phyloP scores from a whole-genome alignment of 2,113 vertebrate species.

The Eretmochelys imbricata region DNA sequence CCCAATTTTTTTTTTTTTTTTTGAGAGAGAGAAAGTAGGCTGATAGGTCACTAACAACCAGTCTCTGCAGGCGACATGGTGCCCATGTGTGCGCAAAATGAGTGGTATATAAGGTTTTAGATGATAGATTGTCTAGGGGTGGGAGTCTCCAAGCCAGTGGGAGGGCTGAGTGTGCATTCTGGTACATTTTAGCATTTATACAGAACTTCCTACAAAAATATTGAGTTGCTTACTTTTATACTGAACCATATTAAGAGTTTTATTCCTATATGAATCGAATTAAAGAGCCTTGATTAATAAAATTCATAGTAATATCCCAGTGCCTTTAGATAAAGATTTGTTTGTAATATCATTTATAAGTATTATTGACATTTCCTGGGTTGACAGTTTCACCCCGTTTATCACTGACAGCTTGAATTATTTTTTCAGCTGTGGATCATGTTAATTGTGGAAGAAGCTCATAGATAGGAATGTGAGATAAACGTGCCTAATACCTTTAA shows the following conservation, averaged over 20 bases:
- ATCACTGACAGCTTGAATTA: conserved; percentile 77
- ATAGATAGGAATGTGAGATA: conserved; percentile 80
- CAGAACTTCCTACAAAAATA: background rate
- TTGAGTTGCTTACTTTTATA: background rate
- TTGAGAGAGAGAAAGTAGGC: background rate
- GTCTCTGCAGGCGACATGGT: background rate
- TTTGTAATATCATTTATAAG: conserved; percentile 78
- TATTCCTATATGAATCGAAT: background rate
- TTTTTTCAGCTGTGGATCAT: conserved; percentile 85
- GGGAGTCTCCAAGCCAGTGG: background rate
- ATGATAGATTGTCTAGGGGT: background rate
- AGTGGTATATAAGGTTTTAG: background rate
- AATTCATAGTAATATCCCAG: conserved; percentile 1
- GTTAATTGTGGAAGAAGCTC: conserved; percentile 79
- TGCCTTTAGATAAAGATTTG: conserved; percentile 72
- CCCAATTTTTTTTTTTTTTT: background rate
- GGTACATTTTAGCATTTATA: background rate
- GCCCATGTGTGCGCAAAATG: background rate
- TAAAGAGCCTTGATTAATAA: background rate
- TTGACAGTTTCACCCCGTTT: conserved; percentile 71
- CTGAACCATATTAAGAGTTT: background rate
- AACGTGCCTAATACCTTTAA: conserved; percentile 69
- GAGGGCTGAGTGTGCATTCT: background rate
- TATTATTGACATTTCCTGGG: conserved; percentile 64
- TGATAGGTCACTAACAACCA: background rate